Evolutionary conservation across 2,888 invertebrate species (phyloP).

Genomic region (Craniophora ligustri): DNA sequence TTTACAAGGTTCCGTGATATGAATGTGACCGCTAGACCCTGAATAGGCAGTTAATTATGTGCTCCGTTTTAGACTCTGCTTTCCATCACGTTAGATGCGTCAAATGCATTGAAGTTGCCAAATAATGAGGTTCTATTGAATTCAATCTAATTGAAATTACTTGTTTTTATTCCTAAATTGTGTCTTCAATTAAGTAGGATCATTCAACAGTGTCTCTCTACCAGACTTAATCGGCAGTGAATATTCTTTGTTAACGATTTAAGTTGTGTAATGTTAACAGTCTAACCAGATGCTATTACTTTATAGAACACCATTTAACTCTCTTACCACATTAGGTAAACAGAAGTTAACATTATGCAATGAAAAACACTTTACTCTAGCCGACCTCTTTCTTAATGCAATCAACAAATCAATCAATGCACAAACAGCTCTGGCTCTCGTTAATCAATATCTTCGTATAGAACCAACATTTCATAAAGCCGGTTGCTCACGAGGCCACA

Average conservation of each 20-base stretch:
- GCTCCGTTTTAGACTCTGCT: too few species aligned
- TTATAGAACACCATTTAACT: not conserved
- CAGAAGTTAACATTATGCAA: conserved; percentile 22
- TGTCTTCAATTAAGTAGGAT: too few species aligned
- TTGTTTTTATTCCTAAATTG: too few species aligned
- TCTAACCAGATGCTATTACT: not conserved
- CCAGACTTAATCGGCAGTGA: not conserved
- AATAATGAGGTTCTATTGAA: too few species aligned
- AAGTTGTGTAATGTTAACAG: conserved; percentile 10
- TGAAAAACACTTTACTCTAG: not conserved
- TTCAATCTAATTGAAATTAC: too few species aligned
- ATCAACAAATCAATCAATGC: conserved; percentile 26
- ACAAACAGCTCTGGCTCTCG: conserved; percentile 25
- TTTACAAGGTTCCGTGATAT: too few species aligned
- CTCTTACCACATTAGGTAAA: conserved; percentile 6
- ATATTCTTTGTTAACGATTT: not conserved
- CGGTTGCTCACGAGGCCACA: not conserved
- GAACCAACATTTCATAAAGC: conserved; percentile 21
- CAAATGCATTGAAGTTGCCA: too few species aligned
- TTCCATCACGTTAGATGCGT: too few species aligned
- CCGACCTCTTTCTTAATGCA: conserved; percentile 16
- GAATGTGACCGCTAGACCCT: too few species aligned
- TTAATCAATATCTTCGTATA: conserved; percentile 28
- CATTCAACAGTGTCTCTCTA: too few species aligned
- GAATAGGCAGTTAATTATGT: too few species aligned